phyloP scores from a whole-genome alignment of 2,888 invertebrate species.

The Trachelus tabidus region DNA sequence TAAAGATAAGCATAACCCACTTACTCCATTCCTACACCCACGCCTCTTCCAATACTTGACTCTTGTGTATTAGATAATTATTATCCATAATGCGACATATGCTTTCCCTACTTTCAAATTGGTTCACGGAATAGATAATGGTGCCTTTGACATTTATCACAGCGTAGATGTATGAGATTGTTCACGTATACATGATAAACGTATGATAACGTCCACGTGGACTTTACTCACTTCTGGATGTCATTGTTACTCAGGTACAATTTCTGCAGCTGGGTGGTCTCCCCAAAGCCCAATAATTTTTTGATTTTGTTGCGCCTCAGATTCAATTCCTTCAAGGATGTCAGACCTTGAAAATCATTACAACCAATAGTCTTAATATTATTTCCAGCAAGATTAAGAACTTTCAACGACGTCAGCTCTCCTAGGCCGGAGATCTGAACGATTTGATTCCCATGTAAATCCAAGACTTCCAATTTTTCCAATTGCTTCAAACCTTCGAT shows the following conservation, averaged over 20 bases:
- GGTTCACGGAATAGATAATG: neutral
- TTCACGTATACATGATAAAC: neutral
- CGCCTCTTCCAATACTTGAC: neutral
- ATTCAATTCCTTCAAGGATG: slow-evolving; percentile 86
- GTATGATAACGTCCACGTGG: neutral
- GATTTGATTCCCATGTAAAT: slow-evolving; percentile 93
- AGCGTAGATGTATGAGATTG: neutral
- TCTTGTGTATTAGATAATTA: neutral
- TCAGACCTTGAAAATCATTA: slow-evolving; percentile 82
- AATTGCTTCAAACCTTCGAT: slow-evolving; percentile 82
- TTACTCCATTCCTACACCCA: slow-evolving; percentile 3
- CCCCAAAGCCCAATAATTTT: slow-evolving; percentile 83
- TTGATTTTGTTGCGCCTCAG: slow-evolving; percentile 86
- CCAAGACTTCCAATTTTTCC: slow-evolving; percentile 86
- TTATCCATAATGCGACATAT: neutral
- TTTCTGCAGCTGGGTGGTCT: slow-evolving; percentile 80
- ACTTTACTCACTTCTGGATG: slow-evolving; percentile 70
- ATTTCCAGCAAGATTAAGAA: slow-evolving; percentile 93
- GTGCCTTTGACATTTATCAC: neutral
- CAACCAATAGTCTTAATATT: slow-evolving; percentile 82
- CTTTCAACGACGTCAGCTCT: slow-evolving; percentile 81
- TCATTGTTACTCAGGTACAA: slow-evolving; percentile 87
- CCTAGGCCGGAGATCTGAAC: slow-evolving; percentile 78
- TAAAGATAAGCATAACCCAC: neutral
- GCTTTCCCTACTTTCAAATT: neutral